These are phyloP conservation scores for Zapornia atra DNA, from an alignment of 2,113 vertebrate species.

Conservation along the genomic window DNA sequence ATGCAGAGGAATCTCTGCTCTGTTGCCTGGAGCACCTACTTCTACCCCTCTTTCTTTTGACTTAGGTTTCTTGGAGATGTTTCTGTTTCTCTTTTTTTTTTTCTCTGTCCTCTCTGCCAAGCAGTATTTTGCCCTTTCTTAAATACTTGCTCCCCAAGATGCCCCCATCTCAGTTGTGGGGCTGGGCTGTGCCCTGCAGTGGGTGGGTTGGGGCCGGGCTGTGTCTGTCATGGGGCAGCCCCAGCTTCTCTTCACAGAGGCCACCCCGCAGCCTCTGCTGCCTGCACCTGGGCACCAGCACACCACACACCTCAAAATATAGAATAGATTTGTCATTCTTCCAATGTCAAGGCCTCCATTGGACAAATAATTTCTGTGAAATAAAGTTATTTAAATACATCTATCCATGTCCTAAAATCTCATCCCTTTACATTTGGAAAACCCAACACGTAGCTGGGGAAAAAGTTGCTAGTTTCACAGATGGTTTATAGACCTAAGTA, in stretches of 20 bases:
- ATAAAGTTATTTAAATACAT: not conserved
- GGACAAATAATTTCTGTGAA: not conserved
- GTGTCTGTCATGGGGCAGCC: rapidly evolving
- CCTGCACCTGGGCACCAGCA: rapidly evolving
- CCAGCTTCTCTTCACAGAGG: not conserved
- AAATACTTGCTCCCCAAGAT: not conserved
- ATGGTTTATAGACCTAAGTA: not conserved
- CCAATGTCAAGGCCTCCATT: not conserved
- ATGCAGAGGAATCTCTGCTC: no score
- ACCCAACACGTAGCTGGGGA: not conserved
- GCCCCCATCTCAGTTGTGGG: rapidly evolving
- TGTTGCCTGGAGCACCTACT: no score
- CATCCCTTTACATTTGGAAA: not conserved
- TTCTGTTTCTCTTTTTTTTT: no score
- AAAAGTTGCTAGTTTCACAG: not conserved
- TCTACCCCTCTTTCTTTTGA: no score
- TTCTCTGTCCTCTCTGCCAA: not conserved
- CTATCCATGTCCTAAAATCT: not conserved
- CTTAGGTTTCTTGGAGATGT: no score
- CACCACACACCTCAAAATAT: rapidly evolving
- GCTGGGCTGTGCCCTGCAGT: rapidly evolving
- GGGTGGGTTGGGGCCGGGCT: rapidly evolving
- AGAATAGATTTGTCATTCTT: not conserved
- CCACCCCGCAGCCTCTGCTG: rapidly evolving
- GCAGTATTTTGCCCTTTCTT: not conserved